Percentiles rank a stretch among this genome's conserved stretches.
Conservation (phyloP, 2,888 invertebrate genomes). For the Malacosoma neustria region DNA sequence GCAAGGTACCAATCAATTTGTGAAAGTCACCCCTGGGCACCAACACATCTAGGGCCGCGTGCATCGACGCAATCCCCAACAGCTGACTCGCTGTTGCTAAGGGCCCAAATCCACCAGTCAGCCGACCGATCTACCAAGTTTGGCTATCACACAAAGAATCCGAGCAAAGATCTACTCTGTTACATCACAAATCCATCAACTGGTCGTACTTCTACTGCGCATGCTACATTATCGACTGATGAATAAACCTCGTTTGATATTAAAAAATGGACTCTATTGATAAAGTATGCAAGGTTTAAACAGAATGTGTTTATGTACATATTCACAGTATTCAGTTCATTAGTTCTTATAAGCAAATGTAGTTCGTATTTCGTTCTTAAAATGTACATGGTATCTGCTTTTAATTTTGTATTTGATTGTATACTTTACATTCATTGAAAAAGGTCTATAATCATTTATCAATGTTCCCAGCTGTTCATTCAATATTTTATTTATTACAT, state of each 20-base stretch:
- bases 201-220: neutral
- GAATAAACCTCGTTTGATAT: neutral
- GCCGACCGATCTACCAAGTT: neutral
- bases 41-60: neutral
- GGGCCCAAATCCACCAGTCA: neutral
- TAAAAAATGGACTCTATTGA: neutral
- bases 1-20: neutral
- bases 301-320: neutral
- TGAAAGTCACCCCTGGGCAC: neutral
- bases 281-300: neutral
- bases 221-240: neutral
- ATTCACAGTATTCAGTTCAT: neutral
- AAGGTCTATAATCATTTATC: too few relatives aligned
- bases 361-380: conserved; percentile 2
- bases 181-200: neutral
- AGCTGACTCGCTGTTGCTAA: neutral
- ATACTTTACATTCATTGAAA: too few relatives aligned
- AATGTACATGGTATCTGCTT: too few relatives aligned
- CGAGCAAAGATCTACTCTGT: neutral
- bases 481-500: too few relatives aligned
- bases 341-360: neutral
- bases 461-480: too few relatives aligned
- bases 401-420: too few relatives aligned
- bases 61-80: neutral
- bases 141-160: neutral